Evolutionary conservation across 1,140 invertebrate species (phyloP), one percentile per base, ranked within the genome.

Genomic region (Drosophila novamexicana): DNA sequence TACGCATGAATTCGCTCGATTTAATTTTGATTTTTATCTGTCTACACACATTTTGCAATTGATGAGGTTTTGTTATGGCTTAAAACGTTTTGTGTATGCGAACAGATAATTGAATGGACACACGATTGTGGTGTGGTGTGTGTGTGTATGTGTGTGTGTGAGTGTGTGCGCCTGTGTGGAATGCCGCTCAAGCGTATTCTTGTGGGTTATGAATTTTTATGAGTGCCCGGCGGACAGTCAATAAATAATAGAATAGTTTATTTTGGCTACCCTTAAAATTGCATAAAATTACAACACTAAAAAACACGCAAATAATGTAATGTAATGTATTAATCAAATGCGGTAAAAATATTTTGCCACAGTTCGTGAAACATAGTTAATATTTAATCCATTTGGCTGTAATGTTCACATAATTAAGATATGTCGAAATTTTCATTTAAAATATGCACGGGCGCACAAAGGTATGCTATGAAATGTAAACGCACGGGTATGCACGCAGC

Each of bases 21-120:
- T 89, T 89, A 65, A 79, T 79, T 79, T 79, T 67, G 67, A 83
- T 89, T 89, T 86, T 89, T 77, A 89, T 88, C 79, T 80, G 67
- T 54, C 39, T 49, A 45, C 40, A 63, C 18, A 36, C 52, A 63
- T 57, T 70, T 72, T 16, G 75, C 74, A 73, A 68, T 71, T 67
- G 52, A 66, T 76, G 68, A 78, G 65, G 68, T 74, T 88, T 70
- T 58, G 32, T 34, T 62, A 7, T 47, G 36, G 58, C 32, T 40
- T 14, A 14, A 16, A 52, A 44, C 53, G 37, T 58, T 64, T 36
- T 53, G 22, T 54, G 57, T 62, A 58, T 63, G 9, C 39, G 18
- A 9, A 44, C 36, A 76, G 50, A 79, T 89, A 88, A 88, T 88
- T 88, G 76, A 84, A 80, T 89, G 65, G 53, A 83, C 69, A 64